Conservation (phyloP, 2,797 vertebrate genomes). For the Coluber constrictor region DNA sequence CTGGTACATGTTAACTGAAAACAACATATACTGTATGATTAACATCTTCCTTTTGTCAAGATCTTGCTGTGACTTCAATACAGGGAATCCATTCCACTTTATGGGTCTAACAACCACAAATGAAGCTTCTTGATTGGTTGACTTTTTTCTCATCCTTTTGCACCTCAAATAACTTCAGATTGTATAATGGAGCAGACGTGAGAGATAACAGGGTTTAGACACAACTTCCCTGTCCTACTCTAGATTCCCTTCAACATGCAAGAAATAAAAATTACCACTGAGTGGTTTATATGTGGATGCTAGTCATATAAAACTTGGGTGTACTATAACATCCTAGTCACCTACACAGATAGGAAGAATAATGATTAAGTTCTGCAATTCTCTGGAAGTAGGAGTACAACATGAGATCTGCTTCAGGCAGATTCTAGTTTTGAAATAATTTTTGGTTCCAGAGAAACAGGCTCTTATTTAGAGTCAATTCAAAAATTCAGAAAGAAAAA, state of each 20-base stretch:
- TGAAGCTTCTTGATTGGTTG: too few species aligned
- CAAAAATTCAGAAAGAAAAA: neutral
- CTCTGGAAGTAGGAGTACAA: neutral
- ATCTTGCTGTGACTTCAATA: neutral
- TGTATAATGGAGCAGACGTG: neutral
- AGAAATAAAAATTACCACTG: neutral
- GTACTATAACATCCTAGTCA: neutral
- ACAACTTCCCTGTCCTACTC: neutral
- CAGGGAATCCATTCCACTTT: neutral
- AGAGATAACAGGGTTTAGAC: neutral
- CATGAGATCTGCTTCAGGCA: neutral
- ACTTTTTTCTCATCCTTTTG: neutral
- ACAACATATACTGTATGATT: neutral
- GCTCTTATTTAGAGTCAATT: neutral
- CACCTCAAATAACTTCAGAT: neutral
- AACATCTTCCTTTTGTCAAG: neutral
- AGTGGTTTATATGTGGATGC: neutral
- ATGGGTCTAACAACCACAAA: neutral
- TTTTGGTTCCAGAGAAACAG: neutral
- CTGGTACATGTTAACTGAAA: constrained; percentile 22
- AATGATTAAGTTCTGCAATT: neutral
- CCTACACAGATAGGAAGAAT: neutral
- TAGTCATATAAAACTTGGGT: neutral
- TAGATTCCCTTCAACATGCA: neutral
- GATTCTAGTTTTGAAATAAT: neutral